Evolutionary conservation across 2,888 invertebrate species (phyloP), one percentile per base, ranked within the genome.

Genomic region (Ditula angustiorana): DNA sequence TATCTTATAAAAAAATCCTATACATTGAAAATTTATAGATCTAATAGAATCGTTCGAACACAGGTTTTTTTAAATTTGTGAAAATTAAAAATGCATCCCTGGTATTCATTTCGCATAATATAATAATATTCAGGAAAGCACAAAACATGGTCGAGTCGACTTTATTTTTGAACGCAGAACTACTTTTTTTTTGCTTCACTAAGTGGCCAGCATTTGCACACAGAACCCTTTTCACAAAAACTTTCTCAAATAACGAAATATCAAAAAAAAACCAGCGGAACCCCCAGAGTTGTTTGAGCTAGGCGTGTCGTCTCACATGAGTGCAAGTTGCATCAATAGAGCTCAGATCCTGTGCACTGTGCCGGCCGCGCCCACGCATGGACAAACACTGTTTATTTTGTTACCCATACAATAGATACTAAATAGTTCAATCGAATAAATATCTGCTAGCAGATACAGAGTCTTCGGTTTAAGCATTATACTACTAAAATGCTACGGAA

Each of bases 261-360:
- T 41, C 41, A 41, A 57, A 46, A 23, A 13, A 41, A 23, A 21
- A 33, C 35, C 37, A 33, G 26, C 30, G 26, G 46, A 41, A 23
- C 41, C 46, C 50, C 35, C 35, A 33, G 63, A 28, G 55, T 53
- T 64, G 46, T 52, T 37, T 13, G 30, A 53, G 46, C 44, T 75
- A 81, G 89, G 90, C 79, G 85, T 75, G 87, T 75, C 86, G 87
- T 79, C 80, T 83, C 86, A 84, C 82, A 82, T 83, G 86, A 88
- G 71, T 81, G 77, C 53, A 33, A 37, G 79, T 87, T 41, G 86
- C 87, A 85, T 69, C 85, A 87, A 91, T 91, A 85, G 90, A 90
- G 89, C 92, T 88, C 90, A 91, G 90, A 91, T 92, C 92, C 92
- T 91, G 88, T 87, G 80, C 78, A 73, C 73, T 84, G 86, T 85